Evolutionary conservation across 2,113 vertebrate genomes (phyloP).

Genomic region (Laticauda laticaudata): DNA sequence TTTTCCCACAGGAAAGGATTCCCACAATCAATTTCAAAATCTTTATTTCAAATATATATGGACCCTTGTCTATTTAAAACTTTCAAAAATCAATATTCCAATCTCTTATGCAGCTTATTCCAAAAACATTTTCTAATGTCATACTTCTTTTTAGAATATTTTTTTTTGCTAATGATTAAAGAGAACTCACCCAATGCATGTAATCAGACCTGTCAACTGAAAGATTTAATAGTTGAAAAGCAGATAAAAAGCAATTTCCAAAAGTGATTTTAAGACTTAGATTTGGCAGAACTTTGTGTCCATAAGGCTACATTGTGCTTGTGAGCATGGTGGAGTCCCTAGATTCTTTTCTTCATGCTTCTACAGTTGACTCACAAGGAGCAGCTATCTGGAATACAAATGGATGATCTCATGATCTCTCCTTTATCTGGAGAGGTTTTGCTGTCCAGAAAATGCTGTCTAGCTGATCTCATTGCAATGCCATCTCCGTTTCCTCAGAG

Average conservation of each 20-base stretch:
- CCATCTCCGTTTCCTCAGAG: background rate
- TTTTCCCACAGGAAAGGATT: background rate
- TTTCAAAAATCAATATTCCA: background rate
- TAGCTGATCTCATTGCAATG: background rate
- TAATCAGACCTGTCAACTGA: background rate
- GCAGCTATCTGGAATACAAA: background rate
- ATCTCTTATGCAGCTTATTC: background rate
- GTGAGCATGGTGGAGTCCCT: background rate
- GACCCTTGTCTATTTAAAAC: background rate
- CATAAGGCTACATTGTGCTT: background rate
- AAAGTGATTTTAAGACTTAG: background rate
- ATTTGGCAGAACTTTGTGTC: background rate
- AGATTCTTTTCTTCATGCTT: background rate
- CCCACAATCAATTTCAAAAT: background rate
- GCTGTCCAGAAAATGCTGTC: background rate
- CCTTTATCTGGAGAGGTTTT: background rate
- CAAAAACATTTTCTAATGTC: background rate
- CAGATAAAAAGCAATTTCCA: background rate
- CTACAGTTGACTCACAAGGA: background rate
- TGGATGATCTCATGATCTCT: background rate
- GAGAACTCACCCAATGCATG: background rate
- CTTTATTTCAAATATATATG: background rate
- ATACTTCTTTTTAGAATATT: background rate
- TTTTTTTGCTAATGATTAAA: background rate
- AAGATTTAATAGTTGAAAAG: background rate